Evolutionary conservation across 1,140 invertebrate genomes (phyloP).

Genomic region (Macrobrachium rosenbergii): DNA sequence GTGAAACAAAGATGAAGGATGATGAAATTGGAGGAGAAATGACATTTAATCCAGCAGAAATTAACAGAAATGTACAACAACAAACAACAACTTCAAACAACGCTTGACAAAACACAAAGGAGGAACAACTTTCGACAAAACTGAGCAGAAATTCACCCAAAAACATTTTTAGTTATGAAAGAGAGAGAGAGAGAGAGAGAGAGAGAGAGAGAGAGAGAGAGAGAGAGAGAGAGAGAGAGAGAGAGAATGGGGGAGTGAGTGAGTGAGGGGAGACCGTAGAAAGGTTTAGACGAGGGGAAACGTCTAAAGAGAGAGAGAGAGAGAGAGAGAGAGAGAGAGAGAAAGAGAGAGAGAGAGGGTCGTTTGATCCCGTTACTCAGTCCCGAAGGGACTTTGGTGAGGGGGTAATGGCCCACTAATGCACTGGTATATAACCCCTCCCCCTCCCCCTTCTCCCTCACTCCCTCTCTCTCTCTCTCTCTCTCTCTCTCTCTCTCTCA

Average conservation of each 20-base stretch:
- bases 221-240: slow-evolving; percentile 27
- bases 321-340: not conserved
- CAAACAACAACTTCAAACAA: no score
- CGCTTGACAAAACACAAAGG: not conserved
- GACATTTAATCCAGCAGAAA: no score
- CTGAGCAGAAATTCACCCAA: no score
- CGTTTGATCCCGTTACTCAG: slow-evolving; percentile 35
- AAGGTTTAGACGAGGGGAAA: not conserved
- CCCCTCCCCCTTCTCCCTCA: not conserved
- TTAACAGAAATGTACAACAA: no score
- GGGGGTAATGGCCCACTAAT: slow-evolving; percentile 39
- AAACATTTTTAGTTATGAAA: no score
- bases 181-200: slow-evolving; percentile 4
- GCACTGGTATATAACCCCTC: not conserved
- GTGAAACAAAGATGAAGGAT: no score
- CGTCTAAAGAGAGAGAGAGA: not conserved
- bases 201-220: slow-evolving; percentile 25
- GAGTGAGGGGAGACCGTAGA: not conserved
- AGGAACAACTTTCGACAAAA: not conserved
- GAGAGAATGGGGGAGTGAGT: slow-evolving; percentile 19
- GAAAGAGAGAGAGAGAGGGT: not conserved
- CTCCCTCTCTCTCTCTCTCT: slow-evolving; percentile 35
- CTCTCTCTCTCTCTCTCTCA: not conserved
- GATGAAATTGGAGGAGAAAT: no score
- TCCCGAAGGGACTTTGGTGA: slow-evolving; percentile 16